These are phyloP conservation scores for Cossypha niveicapilla DNA, from an alignment of 2,797 vertebrate species.

Conservation along the genomic window DNA sequence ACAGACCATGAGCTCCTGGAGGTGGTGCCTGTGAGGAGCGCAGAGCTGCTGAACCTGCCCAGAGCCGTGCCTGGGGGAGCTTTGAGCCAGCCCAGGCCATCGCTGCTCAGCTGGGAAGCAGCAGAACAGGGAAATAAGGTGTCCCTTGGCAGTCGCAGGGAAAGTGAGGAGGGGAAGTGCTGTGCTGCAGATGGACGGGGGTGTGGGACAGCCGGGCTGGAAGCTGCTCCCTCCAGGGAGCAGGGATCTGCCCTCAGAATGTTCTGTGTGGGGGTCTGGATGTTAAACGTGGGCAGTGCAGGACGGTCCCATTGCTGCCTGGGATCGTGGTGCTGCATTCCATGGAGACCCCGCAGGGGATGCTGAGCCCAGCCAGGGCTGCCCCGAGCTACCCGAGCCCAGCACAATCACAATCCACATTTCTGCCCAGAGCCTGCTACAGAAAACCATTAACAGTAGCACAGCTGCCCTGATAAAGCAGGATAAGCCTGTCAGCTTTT, in stretches of 20 bases:
- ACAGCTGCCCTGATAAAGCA: conserved; percentile 4
- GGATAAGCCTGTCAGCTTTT: conserved; percentile 39
- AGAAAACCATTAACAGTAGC: conserved; percentile 27
- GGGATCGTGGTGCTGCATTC: not conserved
- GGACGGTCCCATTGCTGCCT: fast-evolving
- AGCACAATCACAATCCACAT: not conserved
- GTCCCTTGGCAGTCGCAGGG: not conserved
- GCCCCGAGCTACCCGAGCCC: fast-evolving
- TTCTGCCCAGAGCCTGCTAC: not conserved
- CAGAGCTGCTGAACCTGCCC: not conserved
- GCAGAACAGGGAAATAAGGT: fast-evolving
- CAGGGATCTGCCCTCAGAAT: fast-evolving
- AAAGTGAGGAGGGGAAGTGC: not conserved
- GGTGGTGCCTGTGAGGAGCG: not conserved
- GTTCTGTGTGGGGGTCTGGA: not conserved
- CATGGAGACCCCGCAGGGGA: not conserved
- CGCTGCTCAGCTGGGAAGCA: not conserved
- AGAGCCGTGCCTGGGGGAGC: not conserved
- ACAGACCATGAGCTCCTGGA: not conserved
- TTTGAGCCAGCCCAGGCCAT: not conserved
- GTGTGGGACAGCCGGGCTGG: not conserved
- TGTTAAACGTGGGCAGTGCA: not conserved
- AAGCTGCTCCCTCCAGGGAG: not conserved
- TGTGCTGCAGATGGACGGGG: fast-evolving
- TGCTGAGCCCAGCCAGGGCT: not conserved